These are phyloP conservation scores for Sabatieria punctata DNA, from an alignment of 2,888 invertebrate genomes.

Conservation along the genomic window DNA sequence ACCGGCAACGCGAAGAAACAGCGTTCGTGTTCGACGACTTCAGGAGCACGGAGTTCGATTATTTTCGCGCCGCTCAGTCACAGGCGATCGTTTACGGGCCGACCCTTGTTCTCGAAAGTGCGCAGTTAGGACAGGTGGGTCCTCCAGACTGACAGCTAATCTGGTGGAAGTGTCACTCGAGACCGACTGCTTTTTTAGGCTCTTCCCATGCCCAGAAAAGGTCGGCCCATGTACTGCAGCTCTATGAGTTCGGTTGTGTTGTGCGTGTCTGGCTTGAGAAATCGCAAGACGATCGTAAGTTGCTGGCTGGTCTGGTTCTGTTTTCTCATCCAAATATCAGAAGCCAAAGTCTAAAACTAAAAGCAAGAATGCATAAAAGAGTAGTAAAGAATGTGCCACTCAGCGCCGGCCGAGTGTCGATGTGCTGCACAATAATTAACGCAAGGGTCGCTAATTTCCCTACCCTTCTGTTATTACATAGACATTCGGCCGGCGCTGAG, in stretches of 20 bases:
- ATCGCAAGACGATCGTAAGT: not conserved
- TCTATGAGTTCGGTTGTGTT: slow-evolving; percentile 72
- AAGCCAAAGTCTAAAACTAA: too few species aligned
- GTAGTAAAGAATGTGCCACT: too few species aligned
- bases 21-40: slow-evolving; percentile 57
- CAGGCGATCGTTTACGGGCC: slow-evolving; percentile 34
- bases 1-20: slow-evolving; percentile 40
- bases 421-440: too few species aligned
- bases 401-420: too few species aligned
- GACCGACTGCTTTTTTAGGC: slow-evolving; percentile 38
- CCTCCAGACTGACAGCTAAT: too few species aligned
- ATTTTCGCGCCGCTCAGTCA: slow-evolving; percentile 40
- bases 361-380: too few species aligned
- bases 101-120: slow-evolving; percentile 31
- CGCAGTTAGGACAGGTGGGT: slow-evolving; percentile 36
- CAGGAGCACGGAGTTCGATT: slow-evolving; percentile 52
- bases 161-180: too few species aligned
- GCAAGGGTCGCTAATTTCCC: too few species aligned
- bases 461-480: too few species aligned
- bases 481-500: too few species aligned
- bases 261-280: slow-evolving; percentile 61
- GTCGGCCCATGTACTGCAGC: slow-evolving; percentile 63
- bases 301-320: too few species aligned
- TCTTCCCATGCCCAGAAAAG: slow-evolving; percentile 54
- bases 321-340: too few species aligned